Evolutionary conservation across 2,797 vertebrate species (phyloP), one percentile per base, ranked within the genome.

Genomic region (Myoxocephalus aenaeus): DNA sequence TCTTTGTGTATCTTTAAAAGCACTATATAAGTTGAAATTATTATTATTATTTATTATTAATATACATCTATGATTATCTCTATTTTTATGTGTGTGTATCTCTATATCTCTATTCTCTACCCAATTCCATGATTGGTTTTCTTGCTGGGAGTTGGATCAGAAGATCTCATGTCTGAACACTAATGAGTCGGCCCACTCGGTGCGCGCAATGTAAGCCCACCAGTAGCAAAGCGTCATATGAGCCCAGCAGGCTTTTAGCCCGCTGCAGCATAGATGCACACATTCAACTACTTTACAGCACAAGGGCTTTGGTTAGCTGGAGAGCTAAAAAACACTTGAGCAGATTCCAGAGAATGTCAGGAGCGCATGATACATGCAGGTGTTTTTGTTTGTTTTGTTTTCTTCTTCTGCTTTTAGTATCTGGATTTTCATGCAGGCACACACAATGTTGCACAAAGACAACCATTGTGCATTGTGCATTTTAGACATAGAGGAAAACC

Each of bases 211-310:
- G 25, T 51, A 65, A 68, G 50, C 65, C 54, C 75, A 80, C 22
- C 22, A 76, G 67, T 18, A 44, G 61, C 56, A 69, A 22, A 75
- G 76, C 25, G 1, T 40, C 70, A 56, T 54, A 65, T 51, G 57
- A 77, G 54, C 27, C 29, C 17, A 48, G 57, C 63, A 83, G 63
- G 85, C 86, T 90, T 89, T 88, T 61, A 85, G 71, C 53, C 63
- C 75, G 48, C 58, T 63, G 36, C 59, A 68, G 64, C 9, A 38
- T 65, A 54, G 73, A 79, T 77, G 22, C 56, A 79, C 74, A 74
- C 70, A 87, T 83, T 87, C 66, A 87, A 77, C 40, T 81, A 84
- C 80, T 84, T 83, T 36, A 77, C 70, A 80, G 2, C 66, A 80
- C 53, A 38, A 75, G 54, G 38, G 66, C 79, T 76, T 57, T 22